Evolutionary conservation across 2,797 vertebrate genomes (phyloP).

Genomic region (Oophaga sylvatica): DNA sequence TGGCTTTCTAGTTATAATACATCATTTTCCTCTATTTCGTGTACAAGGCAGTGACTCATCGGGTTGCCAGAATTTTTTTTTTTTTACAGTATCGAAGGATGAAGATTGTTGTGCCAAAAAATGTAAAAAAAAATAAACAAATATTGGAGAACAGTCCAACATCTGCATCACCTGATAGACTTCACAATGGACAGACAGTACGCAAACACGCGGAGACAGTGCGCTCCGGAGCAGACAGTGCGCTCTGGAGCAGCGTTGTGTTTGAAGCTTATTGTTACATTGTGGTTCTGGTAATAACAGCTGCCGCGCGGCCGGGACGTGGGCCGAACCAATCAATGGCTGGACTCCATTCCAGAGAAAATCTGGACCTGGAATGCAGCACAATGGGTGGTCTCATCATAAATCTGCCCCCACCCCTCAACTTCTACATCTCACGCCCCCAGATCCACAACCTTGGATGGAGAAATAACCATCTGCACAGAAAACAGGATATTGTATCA

Average conservation of each 20-base stretch:
- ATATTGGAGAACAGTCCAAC: constrained; percentile 64
- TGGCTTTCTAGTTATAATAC: constrained; percentile 63
- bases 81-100: constrained; percentile 67
- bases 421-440: not conserved
- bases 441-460: not conserved
- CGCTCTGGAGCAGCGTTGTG: not conserved
- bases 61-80: constrained; percentile 64
- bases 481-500: constrained; percentile 10
- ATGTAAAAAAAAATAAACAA: not conserved
- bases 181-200: constrained; percentile 66
- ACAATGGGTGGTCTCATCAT: not conserved
- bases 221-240: constrained; percentile 30
- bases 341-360: not conserved
- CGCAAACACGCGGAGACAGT: constrained; percentile 19
- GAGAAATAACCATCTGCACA: not conserved
- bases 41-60: constrained; percentile 55
- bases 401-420: not conserved
- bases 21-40: constrained; percentile 64
- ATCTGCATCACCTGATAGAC: constrained; percentile 64
- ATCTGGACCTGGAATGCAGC: not conserved
- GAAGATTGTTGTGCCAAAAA: constrained; percentile 63
- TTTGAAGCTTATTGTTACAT: not conserved
- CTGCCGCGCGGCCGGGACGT: not conserved
- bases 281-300: not conserved
- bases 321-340: not conserved